Evolutionary conservation across 1,140 invertebrate genomes (phyloP), one percentile per base, ranked within the genome.

Genomic region (Orchestia grillus): DNA sequence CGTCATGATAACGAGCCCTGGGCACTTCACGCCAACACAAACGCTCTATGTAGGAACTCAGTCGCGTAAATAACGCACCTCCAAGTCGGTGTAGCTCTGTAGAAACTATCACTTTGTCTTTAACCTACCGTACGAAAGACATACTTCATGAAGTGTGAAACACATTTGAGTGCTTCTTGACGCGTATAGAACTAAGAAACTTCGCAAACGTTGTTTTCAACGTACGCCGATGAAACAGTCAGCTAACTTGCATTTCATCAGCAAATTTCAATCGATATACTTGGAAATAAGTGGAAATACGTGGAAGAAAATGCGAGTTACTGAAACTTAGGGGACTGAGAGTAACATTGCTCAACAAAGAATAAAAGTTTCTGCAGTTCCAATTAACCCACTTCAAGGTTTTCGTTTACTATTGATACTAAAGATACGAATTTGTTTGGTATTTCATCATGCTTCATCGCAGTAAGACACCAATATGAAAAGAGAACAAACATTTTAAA

Each of bases 1-100:
- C 41, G 88, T 91, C 88, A 91, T 91, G 88, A 91, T 91, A 91
- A 91, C 88, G 88, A 91, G 41, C 44, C 44, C 88, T 4, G 15
- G 28, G 62, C 62, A 77, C 62, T 77, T 77, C 62, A 77, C 62
- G 62, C 62, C 3, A 77, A 77, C 62, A 77, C 62, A 77, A 77
- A 77, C 62, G 62, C 62, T 77, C 62, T 77, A 1, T 77, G 15
- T 77, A 77, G 11, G 15, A 36, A 28, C 62, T 53, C 6, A 19
- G 47, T 19, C 47, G 6, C 19, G 47, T 53, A 77, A 77, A 77
- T 77, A 77, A 77, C 36, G 62, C 62, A 77, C 62, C 15, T 77
- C 28, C 11, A 36, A 77, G 62, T 77, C 62, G 62, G 62, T 15
- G 28, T 36, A 28, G 15, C 62, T 77, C 28, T 36, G 62, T 77